Percentiles rank a stretch among this genome's conserved stretches.
These are phyloP conservation scores for Lates calcarifer DNA, from an alignment of 2,113 vertebrate genomes.

Conservation along the genomic window DNA sequence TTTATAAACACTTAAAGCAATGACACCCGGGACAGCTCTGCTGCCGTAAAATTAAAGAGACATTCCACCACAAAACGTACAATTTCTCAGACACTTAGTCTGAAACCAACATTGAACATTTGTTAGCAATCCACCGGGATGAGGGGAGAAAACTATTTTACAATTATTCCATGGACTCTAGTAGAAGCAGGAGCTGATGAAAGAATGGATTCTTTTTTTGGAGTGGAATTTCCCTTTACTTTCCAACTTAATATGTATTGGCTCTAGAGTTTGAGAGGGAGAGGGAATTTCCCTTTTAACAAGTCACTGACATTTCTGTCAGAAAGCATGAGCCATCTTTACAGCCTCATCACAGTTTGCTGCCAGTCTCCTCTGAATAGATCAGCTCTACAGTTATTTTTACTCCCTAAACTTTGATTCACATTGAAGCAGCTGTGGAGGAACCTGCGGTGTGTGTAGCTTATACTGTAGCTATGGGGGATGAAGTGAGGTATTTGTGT, in stretches of 20 bases:
- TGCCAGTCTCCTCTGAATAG: constrained; percentile 14
- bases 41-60: constrained; percentile 63
- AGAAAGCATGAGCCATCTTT: constrained; percentile 11
- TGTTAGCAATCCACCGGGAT: constrained; percentile 14
- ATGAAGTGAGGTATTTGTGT: constrained; percentile 73
- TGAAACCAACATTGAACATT: constrained; percentile 15
- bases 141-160: constrained; percentile 1
- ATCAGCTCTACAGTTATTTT: background rate
- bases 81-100: constrained; percentile 29
- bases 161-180: constrained; percentile 25
- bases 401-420: constrained; percentile 40
- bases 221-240: constrained; percentile 68
- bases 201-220: constrained; percentile 15
- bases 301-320: constrained; percentile 14
- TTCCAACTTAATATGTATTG: constrained; percentile 34
- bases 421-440: constrained; percentile 68
- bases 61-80: constrained; percentile 31
- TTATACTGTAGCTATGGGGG: constrained; percentile 53
- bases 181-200: constrained; percentile 4
- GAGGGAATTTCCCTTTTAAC: constrained; percentile 57
- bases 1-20: constrained; percentile 72
- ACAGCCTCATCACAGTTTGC: constrained; percentile 52
- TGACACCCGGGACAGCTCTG: constrained; percentile 74
- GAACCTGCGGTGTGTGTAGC: constrained; percentile 57
- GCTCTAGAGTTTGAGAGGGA: constrained; percentile 44